phyloP scores from a whole-genome alignment of 2,113 vertebrate species.

The Pedetes capensis region DNA sequence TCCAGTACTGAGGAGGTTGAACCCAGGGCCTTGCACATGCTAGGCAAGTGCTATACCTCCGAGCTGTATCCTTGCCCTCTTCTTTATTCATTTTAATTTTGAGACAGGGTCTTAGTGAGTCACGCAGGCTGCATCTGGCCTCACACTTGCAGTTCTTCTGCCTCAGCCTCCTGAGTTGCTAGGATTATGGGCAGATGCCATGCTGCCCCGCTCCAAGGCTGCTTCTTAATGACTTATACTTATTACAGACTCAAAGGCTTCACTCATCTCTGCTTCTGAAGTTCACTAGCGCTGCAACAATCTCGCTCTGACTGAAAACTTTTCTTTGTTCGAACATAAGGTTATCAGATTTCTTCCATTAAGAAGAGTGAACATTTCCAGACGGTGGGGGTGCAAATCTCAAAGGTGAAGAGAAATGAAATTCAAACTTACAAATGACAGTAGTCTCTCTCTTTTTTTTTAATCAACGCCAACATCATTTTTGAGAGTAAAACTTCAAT shows the following conservation, averaged over 20 bases:
- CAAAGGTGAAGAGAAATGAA: constrained; percentile 63
- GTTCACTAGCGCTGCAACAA: background rate
- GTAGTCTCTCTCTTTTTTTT: constrained; percentile 12
- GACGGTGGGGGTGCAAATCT: background rate
- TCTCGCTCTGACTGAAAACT: background rate
- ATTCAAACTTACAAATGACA: constrained; percentile 60
- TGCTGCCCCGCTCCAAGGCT: too few relatives aligned
- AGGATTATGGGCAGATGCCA: too few relatives aligned
- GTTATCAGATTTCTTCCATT: background rate
- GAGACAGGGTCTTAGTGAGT: too few relatives aligned
- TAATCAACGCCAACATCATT: constrained; percentile 30
- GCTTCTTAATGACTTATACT: background rate
- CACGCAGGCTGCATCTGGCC: too few relatives aligned
- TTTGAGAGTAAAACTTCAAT: constrained; percentile 77
- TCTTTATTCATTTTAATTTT: too few relatives aligned
- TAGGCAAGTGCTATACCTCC: too few relatives aligned
- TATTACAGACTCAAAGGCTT: background rate
- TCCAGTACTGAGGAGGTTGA: too few relatives aligned
- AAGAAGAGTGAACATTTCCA: constrained; percentile 40
- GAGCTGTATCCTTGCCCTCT: too few relatives aligned
- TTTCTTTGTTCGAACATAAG: background rate
- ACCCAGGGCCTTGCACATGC: too few relatives aligned
- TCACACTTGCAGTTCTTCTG: too few relatives aligned
- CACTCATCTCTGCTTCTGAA: background rate
- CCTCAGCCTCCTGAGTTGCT: too few relatives aligned